A percentile compares a stretch with the other conserved stretches of the same genome.
phyloP scores from a whole-genome alignment of 2,888 invertebrate species.

The Mesorhabditis spiculigera region DNA sequence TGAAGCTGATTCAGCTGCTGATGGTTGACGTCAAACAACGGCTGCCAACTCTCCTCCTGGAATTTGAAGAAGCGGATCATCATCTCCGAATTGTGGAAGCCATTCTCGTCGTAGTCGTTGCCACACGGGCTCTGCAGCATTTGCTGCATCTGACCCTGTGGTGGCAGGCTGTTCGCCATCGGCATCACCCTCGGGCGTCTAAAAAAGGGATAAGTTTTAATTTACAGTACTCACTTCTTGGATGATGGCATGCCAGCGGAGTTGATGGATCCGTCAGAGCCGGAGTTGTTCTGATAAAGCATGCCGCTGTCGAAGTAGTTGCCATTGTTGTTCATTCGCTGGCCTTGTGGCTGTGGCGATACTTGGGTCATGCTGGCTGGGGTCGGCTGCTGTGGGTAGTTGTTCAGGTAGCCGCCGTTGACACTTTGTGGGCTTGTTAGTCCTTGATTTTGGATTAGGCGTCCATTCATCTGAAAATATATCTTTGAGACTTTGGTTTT shows the following conservation, averaged over 20 bases:
- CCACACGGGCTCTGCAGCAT: slow-evolving; percentile 10
- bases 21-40: slow-evolving; percentile 44
- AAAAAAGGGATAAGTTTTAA: neutral
- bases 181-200: slow-evolving; percentile 10
- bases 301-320: neutral
- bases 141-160: slow-evolving; percentile 9
- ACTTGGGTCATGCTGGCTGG: slow-evolving; percentile 17
- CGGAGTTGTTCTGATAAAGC: neutral
- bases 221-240: neutral
- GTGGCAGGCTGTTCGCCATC: slow-evolving; percentile 9
- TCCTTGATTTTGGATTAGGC: neutral
- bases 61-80: slow-evolving; percentile 48
- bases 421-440: neutral
- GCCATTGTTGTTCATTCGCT: slow-evolving; percentile 11
- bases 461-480: neutral
- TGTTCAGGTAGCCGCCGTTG: slow-evolving; percentile 2
- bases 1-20: slow-evolving; percentile 26
- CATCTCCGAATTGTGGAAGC: neutral
- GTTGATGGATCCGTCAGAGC: slow-evolving; percentile 4
- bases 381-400: slow-evolving; percentile 19
- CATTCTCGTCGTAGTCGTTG: slow-evolving; percentile 10
- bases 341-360: slow-evolving; percentile 13
- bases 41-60: slow-evolving; percentile 46
- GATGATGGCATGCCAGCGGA: neutral
- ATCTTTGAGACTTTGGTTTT: neutral